A percentile compares a stretch with the other conserved stretches of the same genome.
Conservation (phyloP, 2,113 vertebrate species). For the Pavo muticus region DNA sequence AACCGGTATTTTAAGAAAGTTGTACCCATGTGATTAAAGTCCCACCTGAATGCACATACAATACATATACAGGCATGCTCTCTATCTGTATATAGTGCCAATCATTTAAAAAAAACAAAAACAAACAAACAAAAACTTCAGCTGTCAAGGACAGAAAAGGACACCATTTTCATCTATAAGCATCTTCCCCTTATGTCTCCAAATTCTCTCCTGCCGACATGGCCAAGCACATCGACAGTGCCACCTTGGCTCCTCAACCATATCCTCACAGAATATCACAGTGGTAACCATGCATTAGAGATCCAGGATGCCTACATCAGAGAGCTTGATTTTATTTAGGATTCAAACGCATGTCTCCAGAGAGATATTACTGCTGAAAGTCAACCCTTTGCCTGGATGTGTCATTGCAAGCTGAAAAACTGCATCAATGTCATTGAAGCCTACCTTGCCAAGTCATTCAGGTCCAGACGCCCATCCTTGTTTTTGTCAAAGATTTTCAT, state of each 20-base stretch:
- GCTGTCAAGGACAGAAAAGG: background rate
- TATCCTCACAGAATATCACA: background rate
- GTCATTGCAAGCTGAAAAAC: background rate
- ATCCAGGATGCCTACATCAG: background rate
- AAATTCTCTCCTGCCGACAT: background rate
- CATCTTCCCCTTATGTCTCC: background rate
- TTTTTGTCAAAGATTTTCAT: slow-evolving; percentile 99
- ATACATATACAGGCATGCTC: background rate
- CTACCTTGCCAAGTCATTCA: slow-evolving; percentile 95
- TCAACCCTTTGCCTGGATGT: background rate
- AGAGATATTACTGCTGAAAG: background rate
- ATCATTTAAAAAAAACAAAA: background rate
- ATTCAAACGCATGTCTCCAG: background rate
- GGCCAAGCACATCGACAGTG: background rate
- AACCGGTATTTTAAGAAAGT: background rate
- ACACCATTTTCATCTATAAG: background rate
- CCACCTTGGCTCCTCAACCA: background rate
- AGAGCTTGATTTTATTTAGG: background rate
- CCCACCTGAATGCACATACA: background rate
- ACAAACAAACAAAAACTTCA: background rate
- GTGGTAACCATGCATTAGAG: background rate
- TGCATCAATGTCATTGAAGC: background rate
- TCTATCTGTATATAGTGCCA: background rate
- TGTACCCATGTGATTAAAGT: background rate
- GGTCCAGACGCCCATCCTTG: slow-evolving; percentile 92